These are phyloP conservation scores for Lycorma delicatula DNA, from an alignment of 1,140 invertebrate genomes.

Conservation along the genomic window DNA sequence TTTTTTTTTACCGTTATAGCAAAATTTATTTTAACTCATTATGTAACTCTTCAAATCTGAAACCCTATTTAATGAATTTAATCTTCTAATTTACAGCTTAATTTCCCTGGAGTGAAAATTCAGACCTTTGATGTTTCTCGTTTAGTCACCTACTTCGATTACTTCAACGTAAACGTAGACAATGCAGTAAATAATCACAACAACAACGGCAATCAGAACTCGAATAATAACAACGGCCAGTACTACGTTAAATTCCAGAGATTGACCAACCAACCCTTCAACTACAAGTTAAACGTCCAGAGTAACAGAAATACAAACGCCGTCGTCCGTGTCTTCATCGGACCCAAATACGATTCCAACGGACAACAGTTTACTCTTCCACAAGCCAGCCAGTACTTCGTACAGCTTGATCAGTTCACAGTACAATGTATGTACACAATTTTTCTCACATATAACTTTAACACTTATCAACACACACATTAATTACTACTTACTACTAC, in stretches of 20 bases:
- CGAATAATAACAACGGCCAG: background rate
- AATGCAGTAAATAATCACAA: background rate
- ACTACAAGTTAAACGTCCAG: constrained; percentile 47
- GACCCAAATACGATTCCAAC: constrained; percentile 54
- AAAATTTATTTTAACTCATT: too few relatives aligned
- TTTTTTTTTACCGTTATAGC: too few relatives aligned
- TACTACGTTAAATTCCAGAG: constrained; percentile 32
- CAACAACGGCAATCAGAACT: background rate
- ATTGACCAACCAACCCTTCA: constrained; percentile 58
- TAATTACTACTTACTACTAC: too few relatives aligned
- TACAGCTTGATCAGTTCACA: constrained; percentile 37
- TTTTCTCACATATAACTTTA: background rate
- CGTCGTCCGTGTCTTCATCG: constrained; percentile 54
- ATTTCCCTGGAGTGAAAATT: background rate
- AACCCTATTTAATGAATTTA: too few relatives aligned
- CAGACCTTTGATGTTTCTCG: background rate
- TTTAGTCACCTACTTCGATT: background rate
- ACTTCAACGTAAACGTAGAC: background rate
- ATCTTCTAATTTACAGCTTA: background rate
- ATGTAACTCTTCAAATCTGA: too few relatives aligned
- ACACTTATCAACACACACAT: background rate
- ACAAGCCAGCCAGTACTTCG: constrained; percentile 27
- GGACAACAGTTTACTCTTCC: constrained; percentile 36
- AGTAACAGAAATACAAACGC: constrained; percentile 45
- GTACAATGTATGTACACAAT: constrained; percentile 20